These are phyloP conservation scores for Leptopilina clavipes DNA, from an alignment of 1,140 invertebrate species.

Conservation along the genomic window DNA sequence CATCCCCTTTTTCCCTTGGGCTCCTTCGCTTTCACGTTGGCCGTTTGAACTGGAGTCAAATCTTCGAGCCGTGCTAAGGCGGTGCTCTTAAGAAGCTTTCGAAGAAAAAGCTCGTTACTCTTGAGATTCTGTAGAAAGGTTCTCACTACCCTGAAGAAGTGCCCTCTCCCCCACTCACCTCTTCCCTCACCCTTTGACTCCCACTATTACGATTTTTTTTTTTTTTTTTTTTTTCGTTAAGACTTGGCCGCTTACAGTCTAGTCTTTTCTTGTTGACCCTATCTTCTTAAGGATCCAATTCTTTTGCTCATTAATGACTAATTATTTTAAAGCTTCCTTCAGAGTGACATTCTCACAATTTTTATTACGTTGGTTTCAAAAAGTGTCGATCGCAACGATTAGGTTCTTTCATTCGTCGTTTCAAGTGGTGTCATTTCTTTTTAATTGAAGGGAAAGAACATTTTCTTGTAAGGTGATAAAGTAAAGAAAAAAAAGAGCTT, in stretches of 20 bases:
- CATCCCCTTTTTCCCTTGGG: constrained; percentile 33
- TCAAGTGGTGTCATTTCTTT: too few relatives aligned
- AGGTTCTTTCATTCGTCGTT: too few relatives aligned
- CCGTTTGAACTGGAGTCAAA: constrained; percentile 32
- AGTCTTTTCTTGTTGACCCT: constrained; percentile 25
- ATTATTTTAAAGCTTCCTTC: constrained; percentile 3
- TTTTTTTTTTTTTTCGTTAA: constrained; percentile 24
- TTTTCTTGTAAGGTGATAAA: too few relatives aligned
- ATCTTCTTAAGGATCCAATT: neutral
- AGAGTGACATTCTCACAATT: neutral
- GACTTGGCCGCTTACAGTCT: constrained; percentile 30
- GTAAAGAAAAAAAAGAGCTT: too few relatives aligned
- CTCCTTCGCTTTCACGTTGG: constrained; percentile 29
- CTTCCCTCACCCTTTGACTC: too few relatives aligned
- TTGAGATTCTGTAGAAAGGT: constrained; percentile 21
- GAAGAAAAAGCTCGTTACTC: constrained; percentile 31
- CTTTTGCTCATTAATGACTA: constrained; percentile 2
- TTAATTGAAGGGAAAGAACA: too few relatives aligned
- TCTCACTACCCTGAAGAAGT: neutral
- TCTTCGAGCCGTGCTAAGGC: constrained; percentile 30
- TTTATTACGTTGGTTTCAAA: too few relatives aligned
- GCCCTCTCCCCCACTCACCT: neutral
- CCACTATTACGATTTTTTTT: too few relatives aligned
- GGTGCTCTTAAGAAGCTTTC: constrained; percentile 32
- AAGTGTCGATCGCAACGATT: too few relatives aligned